Evolutionary conservation across 2,797 vertebrate genomes (phyloP), one percentile per base, ranked within the genome.

Genomic region (Pangasius larnaudii): DNA sequence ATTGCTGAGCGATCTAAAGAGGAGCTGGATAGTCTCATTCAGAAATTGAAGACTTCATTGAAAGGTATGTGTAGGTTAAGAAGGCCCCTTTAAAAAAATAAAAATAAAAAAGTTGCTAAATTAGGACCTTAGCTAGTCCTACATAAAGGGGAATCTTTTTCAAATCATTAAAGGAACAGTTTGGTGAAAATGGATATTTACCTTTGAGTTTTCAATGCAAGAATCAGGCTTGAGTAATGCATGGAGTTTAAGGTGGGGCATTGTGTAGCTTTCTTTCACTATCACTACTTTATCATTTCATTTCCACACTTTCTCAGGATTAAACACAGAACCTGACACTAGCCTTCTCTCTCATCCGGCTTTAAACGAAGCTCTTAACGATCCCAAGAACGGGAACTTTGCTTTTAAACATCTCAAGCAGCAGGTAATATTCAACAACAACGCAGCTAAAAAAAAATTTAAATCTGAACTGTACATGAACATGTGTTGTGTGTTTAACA

Each of bases 321-420:
- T 98, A 89, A 95, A 95, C 83, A 92, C 87, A 27, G 86, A 92
- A 5, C 93, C 97, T 87, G 92, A 95, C 84, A 95, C 97, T 87
- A 93, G 91, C 46, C 90, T 96, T 89, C 90, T 97, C 87, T 97
- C 96, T 88, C 98, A 99, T 88, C 93, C 93, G 0, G 95, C 95
- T 87, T 94, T 99, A 82, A 84, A 96, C 24, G 94, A 97, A 72
- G 96, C 97, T 77, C 94, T 99, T 71, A 92, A 92, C 86, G 96
- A 99, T 89, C 97, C 98, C 19, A 97, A 96, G 91, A 99, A 99
- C 27, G 98, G 98, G 88, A 97, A 97, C 79, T 96, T 96, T 9
- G 98, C 98, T 86, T 94, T 95, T 92, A 99, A 99, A 93, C 98
- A 99, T 93, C 95, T 99, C 88, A 98, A 97, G 89, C 98, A 99